Evolutionary conservation across 2,888 invertebrate species (phyloP), one percentile per base, ranked within the genome.

Genomic region (Cataglyphis albicans): DNA sequence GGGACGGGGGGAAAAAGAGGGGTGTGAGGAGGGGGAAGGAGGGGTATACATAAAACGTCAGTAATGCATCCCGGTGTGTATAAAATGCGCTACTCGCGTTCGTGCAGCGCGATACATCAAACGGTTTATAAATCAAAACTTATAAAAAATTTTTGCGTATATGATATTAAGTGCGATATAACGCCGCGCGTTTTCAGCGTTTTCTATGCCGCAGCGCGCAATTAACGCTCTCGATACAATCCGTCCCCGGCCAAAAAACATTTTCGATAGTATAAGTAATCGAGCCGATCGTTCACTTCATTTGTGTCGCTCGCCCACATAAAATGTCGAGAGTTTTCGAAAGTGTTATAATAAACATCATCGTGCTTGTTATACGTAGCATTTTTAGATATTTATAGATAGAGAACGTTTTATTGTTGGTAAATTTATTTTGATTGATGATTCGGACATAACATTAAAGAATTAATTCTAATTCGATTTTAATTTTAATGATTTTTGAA

Each of bases 71-170:
- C 86, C 61, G 81, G 73, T 84, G 68, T 84, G 72, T 84, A 90
- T 89, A 90, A 89, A 89, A 89, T 88, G 85, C 52, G 52, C 68
- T 76, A 48, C 48, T n/a, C 48, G 48, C 87, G 82, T 86, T 86
- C 84, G 76, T 82, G 74, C 84, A 88, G 84, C 78, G 86, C 84
- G 86, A 86, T 87, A 89, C 59, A 76, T 81, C 78, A 67, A 84
- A 87, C 84, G 83, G 84, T 88, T 89, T 89, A 78, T 78, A 89
- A 88, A 88, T 88, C 89, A 89, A 88, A 88, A 88, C 87, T 88
- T 85, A 87, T 87, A 89, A 86, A 82, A 87, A 83, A 87, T 81
- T 86, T 85, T 85, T 70, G 74, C 84, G 61, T 70, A 72, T 41
- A 65, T 63, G 86, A 82, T 88, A 86, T 86, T 81, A 84, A 32